phyloP scores from a whole-genome alignment of 2,797 vertebrate species.

The Yasuhikotakia modesta region DNA sequence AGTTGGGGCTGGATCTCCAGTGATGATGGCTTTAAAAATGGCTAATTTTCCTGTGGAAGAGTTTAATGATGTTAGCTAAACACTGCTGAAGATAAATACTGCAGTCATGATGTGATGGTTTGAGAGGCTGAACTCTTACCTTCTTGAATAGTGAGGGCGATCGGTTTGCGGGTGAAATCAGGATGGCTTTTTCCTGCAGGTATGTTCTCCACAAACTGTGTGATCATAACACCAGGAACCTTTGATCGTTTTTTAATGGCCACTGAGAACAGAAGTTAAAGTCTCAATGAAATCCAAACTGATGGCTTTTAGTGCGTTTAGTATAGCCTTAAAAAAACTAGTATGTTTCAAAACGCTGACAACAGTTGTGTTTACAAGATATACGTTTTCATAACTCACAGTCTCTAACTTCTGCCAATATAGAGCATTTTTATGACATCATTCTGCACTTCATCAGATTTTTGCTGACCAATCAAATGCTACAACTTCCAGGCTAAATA shows the following conservation, averaged over 20 bases:
- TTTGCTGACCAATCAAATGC: no score
- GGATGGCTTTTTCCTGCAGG: slow-evolving; percentile 79
- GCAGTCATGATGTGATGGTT: background rate
- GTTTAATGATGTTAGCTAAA: slow-evolving; percentile 6
- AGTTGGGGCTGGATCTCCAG: slow-evolving; percentile 80
- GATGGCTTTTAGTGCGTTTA: background rate
- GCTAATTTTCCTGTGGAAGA: slow-evolving; percentile 81
- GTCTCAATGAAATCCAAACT: background rate
- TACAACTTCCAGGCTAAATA: no score
- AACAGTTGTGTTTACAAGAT: no score
- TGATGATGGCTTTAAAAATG: slow-evolving; percentile 82
- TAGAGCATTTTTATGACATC: no score
- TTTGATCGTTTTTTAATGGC: slow-evolving; percentile 77
- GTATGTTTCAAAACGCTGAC: no score
- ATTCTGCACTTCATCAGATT: no score
- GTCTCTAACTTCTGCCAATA: no score
- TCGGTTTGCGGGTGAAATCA: slow-evolving; percentile 84
- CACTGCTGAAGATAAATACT: background rate
- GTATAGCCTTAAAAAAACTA: no score
- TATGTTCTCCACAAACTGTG: slow-evolving; percentile 80
- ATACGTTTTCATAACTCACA: no score
- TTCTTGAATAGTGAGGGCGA: slow-evolving; percentile 84
- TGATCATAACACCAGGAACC: slow-evolving; percentile 82
- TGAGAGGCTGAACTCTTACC: slow-evolving; percentile 68
- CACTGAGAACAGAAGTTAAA: slow-evolving; percentile 57